Base-by-base conservation (phyloP, 2,888 invertebrate genomes). In the Latrodectus elegans region DNA sequence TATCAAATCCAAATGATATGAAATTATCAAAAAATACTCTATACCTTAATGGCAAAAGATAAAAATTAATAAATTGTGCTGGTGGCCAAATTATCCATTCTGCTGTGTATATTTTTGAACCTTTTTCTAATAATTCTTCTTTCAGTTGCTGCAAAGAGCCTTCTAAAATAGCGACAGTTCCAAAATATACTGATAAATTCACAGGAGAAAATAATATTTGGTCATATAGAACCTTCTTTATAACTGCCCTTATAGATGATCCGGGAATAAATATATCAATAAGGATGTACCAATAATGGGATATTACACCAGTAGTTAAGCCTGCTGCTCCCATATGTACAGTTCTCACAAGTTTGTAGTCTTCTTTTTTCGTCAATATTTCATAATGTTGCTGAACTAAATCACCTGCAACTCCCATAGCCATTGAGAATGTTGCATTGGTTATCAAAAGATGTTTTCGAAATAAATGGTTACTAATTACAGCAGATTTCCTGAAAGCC, bases 1-100 rank as follows among this genome's bases (percentile, higher is more conserved):
- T 93, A 92, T 97, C 97, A 92, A 96, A 97, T 0, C 96, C 95
- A 90, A 97, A 93, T 60, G 97, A 97, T 91, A 97, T 95, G 0
- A 94, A 94, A 91, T 96, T 97, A 91, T 97, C 97, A 93, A 97
- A 98, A 12, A 97, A 93, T 53, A 98, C 96, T 91, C 98, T 94
- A 92, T 94, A 97, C 90, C 94, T 95, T 11, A 95, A 94, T 12
- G 97, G 96, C 89, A 98, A 92, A 91, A 95, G 95, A 92, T 95
- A 96, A 92, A 98, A 98, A 92, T 98, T 98, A n/a, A 98, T 93
- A 68, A 97, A 93, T 92, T 98, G 98, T 0, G 97, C 97, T 9
- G 96, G 96, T 0, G 98, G 97, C 97, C 98, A 98, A 51, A 98
- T 94, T 9, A 96, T 91, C 96, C 97, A 97, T 92, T 98, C 98